Base-by-base conservation (phyloP, 2,113 vertebrate species). In the Rhynchomys soricoides region DNA sequence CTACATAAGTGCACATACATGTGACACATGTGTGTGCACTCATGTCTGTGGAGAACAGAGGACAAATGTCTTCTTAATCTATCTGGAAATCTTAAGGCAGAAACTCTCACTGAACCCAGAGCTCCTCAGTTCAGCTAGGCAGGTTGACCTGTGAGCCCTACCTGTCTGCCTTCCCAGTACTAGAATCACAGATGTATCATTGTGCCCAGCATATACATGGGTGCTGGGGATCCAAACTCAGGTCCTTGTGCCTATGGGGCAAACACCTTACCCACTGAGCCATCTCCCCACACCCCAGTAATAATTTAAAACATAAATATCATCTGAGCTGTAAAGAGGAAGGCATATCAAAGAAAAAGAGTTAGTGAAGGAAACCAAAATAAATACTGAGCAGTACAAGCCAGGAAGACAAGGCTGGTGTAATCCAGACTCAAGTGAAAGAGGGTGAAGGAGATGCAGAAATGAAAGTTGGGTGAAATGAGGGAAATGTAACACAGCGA, bases 341-440 rank as follows among this genome's bases (percentile, higher is more conserved):
- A 83, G 52, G 83, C 17, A 7, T 93, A 29, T 86, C 74, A 82
- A 11, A 73, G 52, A 82, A n/a, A 89, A 90, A 55, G 34, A 87
- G 43, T 91, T 88, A 62, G 50, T 79, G 45, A 92, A 91, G 66
- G 50, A 90, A 96, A 94, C 55, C 50, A 40, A 91, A 95, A 64
- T 48, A 92, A 91, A 62, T 89, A 64, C 75, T 86, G n/a, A 55
- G 66, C 37, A 74, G 64, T 57, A 17, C 3, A 52, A 43, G 5
- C 13, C 11, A 88, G 52, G 43, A 50, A 83, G 43, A 90, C 31
- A 74, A 66, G 34, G 5, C 82, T 73, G 22, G 10, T 85, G 1
- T 79, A 64, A 50, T 86, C 81, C 71, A 59, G 50, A 71, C 8
- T 81, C 43, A 64, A 57, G 83, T 43, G 5, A 74, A 86, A 50